Evolutionary conservation across 2,797 vertebrate species (phyloP).

Genomic region (Toxotes lorentzi): DNA sequence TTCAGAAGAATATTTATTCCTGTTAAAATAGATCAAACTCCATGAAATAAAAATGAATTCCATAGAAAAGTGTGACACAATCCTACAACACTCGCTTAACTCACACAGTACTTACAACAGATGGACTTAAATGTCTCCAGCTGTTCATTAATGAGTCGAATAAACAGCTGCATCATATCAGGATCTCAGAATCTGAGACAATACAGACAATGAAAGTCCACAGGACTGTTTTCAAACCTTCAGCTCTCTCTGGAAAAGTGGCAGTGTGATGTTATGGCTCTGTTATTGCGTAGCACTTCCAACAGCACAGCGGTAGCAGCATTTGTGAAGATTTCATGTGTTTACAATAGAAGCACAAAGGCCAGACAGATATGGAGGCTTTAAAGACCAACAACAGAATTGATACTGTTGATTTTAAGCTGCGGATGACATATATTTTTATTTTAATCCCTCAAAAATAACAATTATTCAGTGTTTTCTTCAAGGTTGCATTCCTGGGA

Average conservation of each 20-base stretch:
- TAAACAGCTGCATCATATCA: neutral
- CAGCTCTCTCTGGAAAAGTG: neutral
- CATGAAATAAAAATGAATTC: slow-evolving; percentile 38
- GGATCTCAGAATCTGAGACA: slow-evolving; percentile 6
- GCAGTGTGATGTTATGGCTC: neutral
- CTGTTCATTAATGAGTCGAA: neutral
- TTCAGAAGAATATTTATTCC: slow-evolving; percentile 55
- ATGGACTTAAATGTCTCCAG: neutral
- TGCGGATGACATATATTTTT: neutral
- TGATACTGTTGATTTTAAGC: slow-evolving; percentile 5
- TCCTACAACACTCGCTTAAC: neutral
- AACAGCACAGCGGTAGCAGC: slow-evolving; percentile 33
- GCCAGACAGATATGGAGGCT: neutral
- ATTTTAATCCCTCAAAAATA: neutral
- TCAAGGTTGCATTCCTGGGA: neutral
- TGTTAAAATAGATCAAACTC: slow-evolving; percentile 64
- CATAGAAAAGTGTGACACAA: slow-evolving; percentile 38
- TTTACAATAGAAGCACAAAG: neutral
- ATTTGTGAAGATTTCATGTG: neutral
- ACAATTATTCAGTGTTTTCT: neutral
- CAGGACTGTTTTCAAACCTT: neutral
- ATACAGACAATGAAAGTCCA: slow-evolving; percentile 8
- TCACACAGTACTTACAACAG: neutral
- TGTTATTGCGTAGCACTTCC: neutral
- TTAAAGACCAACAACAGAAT: neutral